Conservation (phyloP, 2,113 vertebrate species). For the Mobula hypostoma region DNA sequence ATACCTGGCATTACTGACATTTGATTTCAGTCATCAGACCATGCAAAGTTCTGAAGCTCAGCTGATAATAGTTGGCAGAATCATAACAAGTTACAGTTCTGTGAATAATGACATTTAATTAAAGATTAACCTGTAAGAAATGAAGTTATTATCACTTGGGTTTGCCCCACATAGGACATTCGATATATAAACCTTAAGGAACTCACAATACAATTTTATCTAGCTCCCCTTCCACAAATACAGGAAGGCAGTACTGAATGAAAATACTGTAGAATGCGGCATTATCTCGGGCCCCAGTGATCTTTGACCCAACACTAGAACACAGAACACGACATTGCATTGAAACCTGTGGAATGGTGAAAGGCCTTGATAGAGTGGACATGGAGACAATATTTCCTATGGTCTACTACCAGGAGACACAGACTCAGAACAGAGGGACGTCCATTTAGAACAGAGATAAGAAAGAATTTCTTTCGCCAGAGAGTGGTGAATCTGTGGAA, state of each 20-base stretch:
- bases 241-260: background rate
- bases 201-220: background rate
- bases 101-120: background rate
- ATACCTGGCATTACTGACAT: background rate
- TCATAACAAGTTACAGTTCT: background rate
- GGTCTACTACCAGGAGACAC: too few species aligned
- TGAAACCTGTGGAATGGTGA: too few species aligned
- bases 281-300: too few species aligned
- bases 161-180: background rate
- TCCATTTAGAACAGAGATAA: too few species aligned
- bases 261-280: background rate
- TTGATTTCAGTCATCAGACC: background rate
- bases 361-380: too few species aligned
- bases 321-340: too few species aligned
- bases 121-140: background rate
- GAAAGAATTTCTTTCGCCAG: too few species aligned
- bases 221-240: background rate
- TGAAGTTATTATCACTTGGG: background rate
- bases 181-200: background rate
- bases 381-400: too few species aligned
- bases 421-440: too few species aligned
- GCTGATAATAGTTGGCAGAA: background rate
- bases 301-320: too few species aligned
- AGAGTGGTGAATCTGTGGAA: too few species aligned
- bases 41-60: background rate